Evolutionary conservation across 2,797 vertebrate species (phyloP).

Genomic region (Oreortyx pictus): DNA sequence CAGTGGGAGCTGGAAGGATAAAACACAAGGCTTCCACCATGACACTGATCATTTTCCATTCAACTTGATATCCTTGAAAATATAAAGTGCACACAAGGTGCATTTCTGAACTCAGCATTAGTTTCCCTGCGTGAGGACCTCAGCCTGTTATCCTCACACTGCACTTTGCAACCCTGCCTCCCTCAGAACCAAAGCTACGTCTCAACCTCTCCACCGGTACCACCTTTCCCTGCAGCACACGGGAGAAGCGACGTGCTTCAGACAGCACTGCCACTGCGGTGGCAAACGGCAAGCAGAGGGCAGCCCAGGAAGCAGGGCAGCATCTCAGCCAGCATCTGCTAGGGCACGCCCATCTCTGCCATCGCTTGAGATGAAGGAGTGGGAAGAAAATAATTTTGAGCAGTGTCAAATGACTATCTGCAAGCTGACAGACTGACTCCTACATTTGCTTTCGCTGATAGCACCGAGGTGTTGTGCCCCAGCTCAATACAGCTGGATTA

Average conservation of each 20-base stretch:
- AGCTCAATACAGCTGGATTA: background rate
- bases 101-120: background rate
- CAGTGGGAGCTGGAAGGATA: background rate
- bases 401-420: background rate
- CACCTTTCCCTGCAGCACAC: fast-evolving
- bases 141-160: fast-evolving
- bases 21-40: background rate
- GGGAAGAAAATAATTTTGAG: background rate
- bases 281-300: fast-evolving
- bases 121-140: background rate
- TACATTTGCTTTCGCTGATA: background rate
- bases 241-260: background rate
- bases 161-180: background rate
- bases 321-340: background rate
- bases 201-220: background rate
- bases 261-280: fast-evolving
- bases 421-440: background rate
- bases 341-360: background rate
- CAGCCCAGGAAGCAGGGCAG: background rate
- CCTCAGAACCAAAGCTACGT: background rate
- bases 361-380: background rate
- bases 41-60: background rate
- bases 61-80: background rate
- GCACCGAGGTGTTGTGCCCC: background rate
- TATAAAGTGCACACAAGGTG: fast-evolving